phyloP scores from a whole-genome alignment of 2,888 invertebrate genomes.

The Villa cingulata region DNA sequence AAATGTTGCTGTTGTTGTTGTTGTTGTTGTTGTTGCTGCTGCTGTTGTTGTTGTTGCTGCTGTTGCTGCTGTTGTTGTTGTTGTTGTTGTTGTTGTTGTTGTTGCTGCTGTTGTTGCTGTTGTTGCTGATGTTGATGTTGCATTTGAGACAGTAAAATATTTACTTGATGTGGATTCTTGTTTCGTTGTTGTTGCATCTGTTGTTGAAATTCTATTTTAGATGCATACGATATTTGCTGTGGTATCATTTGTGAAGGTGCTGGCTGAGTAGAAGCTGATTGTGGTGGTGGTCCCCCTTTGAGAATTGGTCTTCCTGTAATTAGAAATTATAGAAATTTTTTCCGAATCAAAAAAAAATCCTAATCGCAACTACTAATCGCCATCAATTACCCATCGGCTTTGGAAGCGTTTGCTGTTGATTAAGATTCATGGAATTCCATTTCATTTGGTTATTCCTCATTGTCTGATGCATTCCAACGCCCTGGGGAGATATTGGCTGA shows the following conservation, averaged over 20 bases:
- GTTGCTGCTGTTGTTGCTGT: conserved; percentile 24
- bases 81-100: conserved; percentile 22
- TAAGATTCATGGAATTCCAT: conserved; percentile 11
- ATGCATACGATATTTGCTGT: conserved; percentile 16
- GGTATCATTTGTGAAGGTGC: conserved; percentile 20
- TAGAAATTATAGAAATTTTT: too few species aligned
- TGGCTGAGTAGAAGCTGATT: conserved; percentile 13
- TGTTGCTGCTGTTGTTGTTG: conserved; percentile 18
- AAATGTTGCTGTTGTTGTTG: conserved; percentile 11
- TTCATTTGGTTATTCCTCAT: conserved; percentile 17
- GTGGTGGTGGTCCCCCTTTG: conserved; percentile 24
- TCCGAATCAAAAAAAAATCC: background rate
- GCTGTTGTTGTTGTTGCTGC: conserved; percentile 16
- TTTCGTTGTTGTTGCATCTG: conserved; percentile 26
- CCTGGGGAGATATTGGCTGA: conserved; percentile 4
- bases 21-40: conserved; percentile 23
- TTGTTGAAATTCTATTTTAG: conserved; percentile 10
- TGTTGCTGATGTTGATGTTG: conserved; percentile 29
- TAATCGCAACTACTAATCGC: background rate
- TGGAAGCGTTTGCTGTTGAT: conserved; percentile 6
- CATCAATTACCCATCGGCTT: conserved; percentile 22
- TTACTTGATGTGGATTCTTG: conserved; percentile 1
- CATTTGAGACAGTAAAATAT: conserved; percentile 17
- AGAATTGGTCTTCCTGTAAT: conserved; percentile 31
- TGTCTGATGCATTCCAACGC: conserved; percentile 14